These are phyloP conservation scores for Galeopsomyia nigrocyanea DNA, from an alignment of 2,888 invertebrate species.

Conservation along the genomic window DNA sequence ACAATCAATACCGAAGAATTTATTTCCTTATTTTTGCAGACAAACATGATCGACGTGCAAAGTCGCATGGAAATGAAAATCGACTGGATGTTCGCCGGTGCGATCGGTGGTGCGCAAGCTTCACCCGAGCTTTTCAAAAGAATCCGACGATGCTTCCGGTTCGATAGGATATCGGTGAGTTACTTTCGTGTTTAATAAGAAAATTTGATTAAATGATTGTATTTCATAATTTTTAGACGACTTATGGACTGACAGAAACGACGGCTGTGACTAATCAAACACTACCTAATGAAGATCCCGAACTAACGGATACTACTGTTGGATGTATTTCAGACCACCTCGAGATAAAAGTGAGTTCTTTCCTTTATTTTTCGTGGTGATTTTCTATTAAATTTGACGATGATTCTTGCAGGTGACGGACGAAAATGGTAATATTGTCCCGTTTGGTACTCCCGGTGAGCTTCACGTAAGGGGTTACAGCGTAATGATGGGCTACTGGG, in stretches of 20 bases:
- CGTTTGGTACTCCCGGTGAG: conserved; percentile 82
- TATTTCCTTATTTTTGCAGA: conserved; percentile 62
- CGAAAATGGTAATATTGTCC: conserved; percentile 75
- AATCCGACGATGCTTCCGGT: conserved; percentile 68
- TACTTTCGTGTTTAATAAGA: conserved; percentile 44
- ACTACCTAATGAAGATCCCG: conserved; percentile 67
- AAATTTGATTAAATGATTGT: background rate
- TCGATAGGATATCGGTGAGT: conserved; percentile 66
- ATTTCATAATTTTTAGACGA: conserved; percentile 66
- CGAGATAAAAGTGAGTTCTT: conserved; percentile 72
- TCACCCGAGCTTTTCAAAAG: conserved; percentile 74
- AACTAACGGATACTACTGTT: conserved; percentile 70
- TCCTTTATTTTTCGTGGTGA: background rate
- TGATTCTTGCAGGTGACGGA: conserved; percentile 74
- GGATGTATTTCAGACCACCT: conserved; percentile 73
- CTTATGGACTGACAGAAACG: conserved; percentile 75
- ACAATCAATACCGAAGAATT: too few species aligned
- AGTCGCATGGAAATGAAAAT: conserved; percentile 69
- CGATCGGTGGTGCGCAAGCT: conserved; percentile 82
- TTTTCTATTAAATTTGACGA: background rate
- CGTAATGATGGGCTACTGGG: conserved; percentile 88
- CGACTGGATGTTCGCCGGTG: conserved; percentile 71
- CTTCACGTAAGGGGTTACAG: conserved; percentile 81
- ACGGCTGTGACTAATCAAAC: conserved; percentile 73
- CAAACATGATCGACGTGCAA: conserved; percentile 78